Evolutionary conservation across 2,888 invertebrate genomes (phyloP).

Genomic region (Catocala fraxini): DNA sequence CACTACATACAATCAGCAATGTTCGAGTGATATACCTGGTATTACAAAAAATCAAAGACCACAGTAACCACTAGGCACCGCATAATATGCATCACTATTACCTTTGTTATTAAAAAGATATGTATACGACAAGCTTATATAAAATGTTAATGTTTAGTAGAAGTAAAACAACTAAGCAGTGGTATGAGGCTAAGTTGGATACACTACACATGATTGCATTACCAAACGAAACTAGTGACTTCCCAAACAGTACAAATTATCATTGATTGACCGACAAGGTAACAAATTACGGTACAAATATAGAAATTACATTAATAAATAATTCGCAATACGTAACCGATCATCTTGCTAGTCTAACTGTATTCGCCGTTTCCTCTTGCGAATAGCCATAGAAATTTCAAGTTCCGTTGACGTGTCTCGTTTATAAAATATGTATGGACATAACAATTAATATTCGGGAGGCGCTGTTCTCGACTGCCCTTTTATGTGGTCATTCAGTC

Average conservation of each 20-base stretch:
- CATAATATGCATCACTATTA: too few relatives aligned
- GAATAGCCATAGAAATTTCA: constrained; percentile 71
- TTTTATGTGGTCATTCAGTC: constrained; percentile 50
- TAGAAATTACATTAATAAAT: constrained; percentile 42
- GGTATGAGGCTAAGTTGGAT: not conserved
- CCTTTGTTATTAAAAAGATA: too few relatives aligned
- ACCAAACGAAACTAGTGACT: not conserved
- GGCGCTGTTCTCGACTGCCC: constrained; percentile 42
- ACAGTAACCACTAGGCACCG: too few relatives aligned
- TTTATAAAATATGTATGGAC: constrained; percentile 52
- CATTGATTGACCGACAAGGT: not conserved
- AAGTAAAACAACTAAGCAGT: too few relatives aligned
- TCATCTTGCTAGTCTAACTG: constrained; percentile 71
- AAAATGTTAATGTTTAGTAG: too few relatives aligned
- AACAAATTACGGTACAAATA: constrained; percentile 21
- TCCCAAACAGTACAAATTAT: not conserved
- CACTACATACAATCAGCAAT: too few relatives aligned
- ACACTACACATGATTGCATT: constrained; percentile 1
- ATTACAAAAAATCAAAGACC: too few relatives aligned
- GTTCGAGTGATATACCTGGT: too few relatives aligned
- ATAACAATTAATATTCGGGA: constrained; percentile 59
- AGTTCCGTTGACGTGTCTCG: constrained; percentile 76
- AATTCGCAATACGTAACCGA: constrained; percentile 61
- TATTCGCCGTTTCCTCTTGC: constrained; percentile 75
- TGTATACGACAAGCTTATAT: too few relatives aligned